A percentile compares a stretch with the other conserved stretches of the same genome.
Evolutionary conservation across 2,113 vertebrate species (phyloP).

Genomic region (Lynx canadensis): DNA sequence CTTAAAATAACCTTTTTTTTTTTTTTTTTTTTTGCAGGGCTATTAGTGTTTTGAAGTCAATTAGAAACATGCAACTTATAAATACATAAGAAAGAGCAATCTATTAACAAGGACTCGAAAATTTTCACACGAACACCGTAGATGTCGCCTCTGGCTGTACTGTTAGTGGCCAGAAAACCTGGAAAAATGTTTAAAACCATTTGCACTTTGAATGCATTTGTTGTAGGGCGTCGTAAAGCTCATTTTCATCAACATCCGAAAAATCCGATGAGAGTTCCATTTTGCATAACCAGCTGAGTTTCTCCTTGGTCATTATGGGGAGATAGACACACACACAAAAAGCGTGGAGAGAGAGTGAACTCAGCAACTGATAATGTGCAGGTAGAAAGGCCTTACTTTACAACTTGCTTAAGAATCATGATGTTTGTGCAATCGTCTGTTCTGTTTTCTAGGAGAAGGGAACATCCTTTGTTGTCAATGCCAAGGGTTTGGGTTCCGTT

Average conservation of each 20-base stretch:
- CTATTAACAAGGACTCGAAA: neutral
- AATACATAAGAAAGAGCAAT: neutral
- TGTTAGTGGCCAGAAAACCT: neutral
- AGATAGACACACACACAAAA: neutral
- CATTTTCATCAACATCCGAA: slow-evolving; percentile 91
- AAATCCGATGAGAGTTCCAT: neutral
- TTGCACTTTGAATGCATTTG: slow-evolving; percentile 93
- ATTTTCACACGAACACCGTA: neutral
- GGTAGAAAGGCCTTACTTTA: neutral
- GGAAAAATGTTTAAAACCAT: neutral
- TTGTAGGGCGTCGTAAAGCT: slow-evolving; percentile 94
- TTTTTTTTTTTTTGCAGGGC: neutral
- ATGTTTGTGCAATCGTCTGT: neutral
- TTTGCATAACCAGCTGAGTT: neutral
- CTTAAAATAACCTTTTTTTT: slow-evolving; percentile 40
- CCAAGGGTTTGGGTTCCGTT: neutral
- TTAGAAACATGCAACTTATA: slow-evolving; percentile 17
- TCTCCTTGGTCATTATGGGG: neutral
- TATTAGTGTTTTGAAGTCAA: neutral
- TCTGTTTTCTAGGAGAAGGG: neutral
- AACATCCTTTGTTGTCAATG: neutral
- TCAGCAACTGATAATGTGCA: neutral
- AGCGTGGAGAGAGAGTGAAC: too few species aligned
- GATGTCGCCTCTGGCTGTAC: neutral
- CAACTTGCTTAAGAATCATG: neutral